Evolutionary conservation across 2,113 vertebrate species (phyloP).

Genomic region (Trochalopteron elliotii): DNA sequence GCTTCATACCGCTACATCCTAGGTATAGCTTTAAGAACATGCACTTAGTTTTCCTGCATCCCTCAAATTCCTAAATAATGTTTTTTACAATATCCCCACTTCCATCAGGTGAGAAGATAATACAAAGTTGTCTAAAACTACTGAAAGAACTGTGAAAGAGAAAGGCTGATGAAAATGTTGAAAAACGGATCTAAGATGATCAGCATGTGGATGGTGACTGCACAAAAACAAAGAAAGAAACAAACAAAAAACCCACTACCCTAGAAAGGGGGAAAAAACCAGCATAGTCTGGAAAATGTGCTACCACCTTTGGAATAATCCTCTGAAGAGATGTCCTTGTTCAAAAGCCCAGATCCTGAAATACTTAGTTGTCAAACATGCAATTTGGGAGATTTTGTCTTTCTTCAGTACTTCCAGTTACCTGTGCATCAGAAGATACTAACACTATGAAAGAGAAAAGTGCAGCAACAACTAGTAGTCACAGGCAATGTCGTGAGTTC

Average conservation of each 20-base stretch:
- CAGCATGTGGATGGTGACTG: neutral
- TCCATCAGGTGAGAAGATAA: neutral
- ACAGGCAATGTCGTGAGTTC: neutral
- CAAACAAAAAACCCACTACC: fast-evolving
- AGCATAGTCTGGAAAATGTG: neutral
- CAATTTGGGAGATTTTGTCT: neutral
- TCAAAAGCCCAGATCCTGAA: neutral
- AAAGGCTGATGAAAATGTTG: neutral
- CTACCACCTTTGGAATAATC: neutral
- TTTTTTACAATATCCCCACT: neutral
- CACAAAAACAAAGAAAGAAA: neutral
- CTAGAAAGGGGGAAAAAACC: neutral
- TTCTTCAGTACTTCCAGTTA: neutral
- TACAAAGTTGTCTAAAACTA: neutral
- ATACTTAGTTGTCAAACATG: neutral
- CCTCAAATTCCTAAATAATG: neutral
- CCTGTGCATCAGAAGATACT: neutral
- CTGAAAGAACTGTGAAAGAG: neutral
- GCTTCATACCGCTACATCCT: neutral
- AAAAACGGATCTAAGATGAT: neutral
- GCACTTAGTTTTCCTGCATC: neutral
- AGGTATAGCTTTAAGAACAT: neutral
- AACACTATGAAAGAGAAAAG: neutral
- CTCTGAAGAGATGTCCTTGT: neutral
- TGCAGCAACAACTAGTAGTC: neutral